A percentile compares a stretch with the other conserved stretches of the same genome.
Conservation (phyloP, 92 coral and sea anemone species). For the Nematostella vectensis region DNA sequence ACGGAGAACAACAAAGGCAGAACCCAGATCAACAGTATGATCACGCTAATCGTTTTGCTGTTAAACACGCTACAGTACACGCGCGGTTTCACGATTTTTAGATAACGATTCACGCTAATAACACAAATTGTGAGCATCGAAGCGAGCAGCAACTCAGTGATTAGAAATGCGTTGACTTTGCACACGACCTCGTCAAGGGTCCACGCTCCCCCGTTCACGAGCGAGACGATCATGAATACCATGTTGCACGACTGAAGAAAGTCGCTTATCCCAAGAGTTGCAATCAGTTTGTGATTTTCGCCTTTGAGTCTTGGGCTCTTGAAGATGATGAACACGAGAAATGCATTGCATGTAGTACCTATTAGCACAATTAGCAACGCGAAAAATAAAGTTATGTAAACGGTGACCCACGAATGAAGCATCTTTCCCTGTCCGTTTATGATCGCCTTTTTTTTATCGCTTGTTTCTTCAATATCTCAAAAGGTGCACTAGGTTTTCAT, state of each 20-base stretch:
- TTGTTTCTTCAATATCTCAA: no score
- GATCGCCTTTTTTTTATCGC: not conserved
- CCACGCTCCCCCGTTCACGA: constrained; percentile 31
- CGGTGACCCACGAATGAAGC: constrained; percentile 5
- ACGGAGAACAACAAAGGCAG: constrained; percentile 17
- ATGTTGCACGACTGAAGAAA: constrained; percentile 31
- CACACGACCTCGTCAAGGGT: constrained; percentile 14
- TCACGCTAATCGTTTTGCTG: constrained; percentile 12
- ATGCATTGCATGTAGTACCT: constrained; percentile 20
- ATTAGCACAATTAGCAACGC: constrained; percentile 5
- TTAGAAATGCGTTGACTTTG: constrained; percentile 32
- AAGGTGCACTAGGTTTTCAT: no score
- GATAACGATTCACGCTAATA: constrained; percentile 41
- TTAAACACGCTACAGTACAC: constrained; percentile 23
- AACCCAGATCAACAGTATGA: constrained; percentile 14
- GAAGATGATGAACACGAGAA: constrained; percentile 22
- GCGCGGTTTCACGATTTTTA: constrained; percentile 41
- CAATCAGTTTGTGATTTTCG: constrained; percentile 25
- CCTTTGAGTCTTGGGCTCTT: constrained; percentile 24
- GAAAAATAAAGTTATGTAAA: constrained; percentile 13
- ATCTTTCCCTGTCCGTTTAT: not conserved
- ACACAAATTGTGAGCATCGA: constrained; percentile 45
- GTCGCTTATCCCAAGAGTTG: constrained; percentile 38
- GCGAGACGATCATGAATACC: constrained; percentile 20
- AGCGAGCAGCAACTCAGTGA: constrained; percentile 30